These are phyloP conservation scores for Sula dactylatra DNA, from an alignment of 2,113 vertebrate genomes.

Conservation along the genomic window DNA sequence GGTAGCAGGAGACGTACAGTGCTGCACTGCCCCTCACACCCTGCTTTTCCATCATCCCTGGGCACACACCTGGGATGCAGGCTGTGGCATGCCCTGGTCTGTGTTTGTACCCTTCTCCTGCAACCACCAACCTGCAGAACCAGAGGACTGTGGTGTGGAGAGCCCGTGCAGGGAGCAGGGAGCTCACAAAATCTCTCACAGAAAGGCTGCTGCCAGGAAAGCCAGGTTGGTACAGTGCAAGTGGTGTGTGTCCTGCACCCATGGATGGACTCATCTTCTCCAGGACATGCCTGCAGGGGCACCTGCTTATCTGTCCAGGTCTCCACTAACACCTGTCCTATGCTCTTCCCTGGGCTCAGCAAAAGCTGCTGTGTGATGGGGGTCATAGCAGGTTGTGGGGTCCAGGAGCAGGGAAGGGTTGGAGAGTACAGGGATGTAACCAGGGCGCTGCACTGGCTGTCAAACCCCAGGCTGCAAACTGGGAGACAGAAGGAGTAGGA, in stretches of 20 bases:
- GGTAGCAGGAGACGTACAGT: background rate
- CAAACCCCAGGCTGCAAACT: background rate
- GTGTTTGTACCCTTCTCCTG: background rate
- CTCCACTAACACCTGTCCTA: background rate
- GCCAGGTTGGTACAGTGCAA: background rate
- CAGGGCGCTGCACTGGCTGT: background rate
- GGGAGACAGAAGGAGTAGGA: background rate
- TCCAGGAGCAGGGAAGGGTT: background rate
- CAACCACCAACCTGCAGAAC: background rate
- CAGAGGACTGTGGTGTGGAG: fast-evolving
- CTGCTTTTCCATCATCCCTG: background rate
- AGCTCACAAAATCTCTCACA: background rate
- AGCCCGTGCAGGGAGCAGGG: background rate
- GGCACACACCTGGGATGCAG: background rate
- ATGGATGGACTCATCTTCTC: fast-evolving
- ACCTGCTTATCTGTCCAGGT: background rate
- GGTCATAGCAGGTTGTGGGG: background rate
- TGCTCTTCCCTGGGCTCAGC: fast-evolving
- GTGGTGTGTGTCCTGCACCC: background rate
- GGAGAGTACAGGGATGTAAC: background rate
- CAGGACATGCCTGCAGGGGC: background rate
- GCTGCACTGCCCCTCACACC: background rate
- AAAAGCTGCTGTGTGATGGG: background rate
- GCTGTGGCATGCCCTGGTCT: background rate
- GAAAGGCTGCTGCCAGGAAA: background rate